Percentiles rank a stretch among this genome's conserved stretches.
phyloP scores from a whole-genome alignment of 2,888 invertebrate genomes.

The Microchrysa polita region DNA sequence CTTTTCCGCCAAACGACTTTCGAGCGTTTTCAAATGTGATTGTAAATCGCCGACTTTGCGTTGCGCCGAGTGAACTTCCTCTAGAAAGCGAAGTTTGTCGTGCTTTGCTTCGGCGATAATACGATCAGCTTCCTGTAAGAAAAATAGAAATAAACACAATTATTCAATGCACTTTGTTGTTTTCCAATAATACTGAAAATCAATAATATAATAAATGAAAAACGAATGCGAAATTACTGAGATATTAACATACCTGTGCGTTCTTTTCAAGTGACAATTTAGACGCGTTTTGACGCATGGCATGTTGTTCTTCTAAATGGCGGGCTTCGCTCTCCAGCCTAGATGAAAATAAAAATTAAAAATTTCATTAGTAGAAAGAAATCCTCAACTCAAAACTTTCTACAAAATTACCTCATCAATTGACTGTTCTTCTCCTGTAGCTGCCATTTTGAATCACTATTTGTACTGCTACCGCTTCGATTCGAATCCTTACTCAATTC shows the following conservation, averaged over 20 bases:
- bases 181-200: no score
- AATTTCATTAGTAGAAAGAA: no score
- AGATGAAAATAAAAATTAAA: conserved; percentile 50
- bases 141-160: conserved; percentile 50
- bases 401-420: conserved; percentile 68
- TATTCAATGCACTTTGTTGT: neutral
- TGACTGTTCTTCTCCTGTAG: conserved; percentile 76
- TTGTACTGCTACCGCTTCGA: conserved; percentile 55
- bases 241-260: conserved; percentile 46
- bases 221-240: neutral
- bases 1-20: conserved; percentile 86
- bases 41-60: conserved; percentile 87
- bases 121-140: conserved; percentile 80
- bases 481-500: conserved; percentile 69
- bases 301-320: conserved; percentile 84
- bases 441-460: conserved; percentile 70
- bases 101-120: conserved; percentile 85
- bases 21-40: conserved; percentile 85
- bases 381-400: no score
- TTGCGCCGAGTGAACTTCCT: conserved; percentile 85
- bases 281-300: conserved; percentile 80
- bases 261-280: conserved; percentile 72
- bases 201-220: neutral
- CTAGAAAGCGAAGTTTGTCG: conserved; percentile 89
- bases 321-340: conserved; percentile 83